Evolutionary conservation across 2,888 invertebrate genomes (phyloP), one percentile per base, ranked within the genome.

Genomic region (Andrena haemorrhoa): DNA sequence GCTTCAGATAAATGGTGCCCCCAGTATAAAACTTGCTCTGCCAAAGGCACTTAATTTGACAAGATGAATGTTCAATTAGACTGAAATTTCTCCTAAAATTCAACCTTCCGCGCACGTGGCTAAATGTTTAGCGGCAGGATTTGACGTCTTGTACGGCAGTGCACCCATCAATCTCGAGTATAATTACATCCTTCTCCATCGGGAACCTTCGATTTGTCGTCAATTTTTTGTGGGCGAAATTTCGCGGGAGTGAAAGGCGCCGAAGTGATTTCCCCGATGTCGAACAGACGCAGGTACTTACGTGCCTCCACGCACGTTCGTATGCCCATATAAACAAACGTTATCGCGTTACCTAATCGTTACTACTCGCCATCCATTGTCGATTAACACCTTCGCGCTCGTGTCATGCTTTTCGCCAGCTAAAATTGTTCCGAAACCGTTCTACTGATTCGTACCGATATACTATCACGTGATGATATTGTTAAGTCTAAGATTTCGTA

Each of bases 331-430:
- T 78, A 72, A 71, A 75, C 71, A 65, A 78, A 75, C 63, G 33
- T 71, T 77, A 71, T 58, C 63, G 31, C 64, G 60, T 86, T 86
- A 75, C 64, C 60, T 75, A 86, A 87, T 77, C 72, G 41, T 58
- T 49, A 51, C 49, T 33, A 29, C 33, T 33, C 49, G 26, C 8
- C 31, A 8, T 58, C 64, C 68, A 82, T 75, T 64, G 20, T 20
- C 51, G 23, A 76, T 82, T 72, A 82, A 51, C 26, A n/a, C 49
- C 23, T 47, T 1, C 10, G 35, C 26, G 7, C n/a, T 35, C 8
- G 26, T 16, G 41, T 16, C 41, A 12, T 16, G 41, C 26, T 75
- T 68, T 82, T 72, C 56, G 51, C 31, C 63, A 56, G 51, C 70
- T 33, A 61, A 53, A 58, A 7, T 33, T 1, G 53, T 2, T 47